Conservation (phyloP, 2,888 invertebrate species). For the Campopleginae sp. region DNA sequence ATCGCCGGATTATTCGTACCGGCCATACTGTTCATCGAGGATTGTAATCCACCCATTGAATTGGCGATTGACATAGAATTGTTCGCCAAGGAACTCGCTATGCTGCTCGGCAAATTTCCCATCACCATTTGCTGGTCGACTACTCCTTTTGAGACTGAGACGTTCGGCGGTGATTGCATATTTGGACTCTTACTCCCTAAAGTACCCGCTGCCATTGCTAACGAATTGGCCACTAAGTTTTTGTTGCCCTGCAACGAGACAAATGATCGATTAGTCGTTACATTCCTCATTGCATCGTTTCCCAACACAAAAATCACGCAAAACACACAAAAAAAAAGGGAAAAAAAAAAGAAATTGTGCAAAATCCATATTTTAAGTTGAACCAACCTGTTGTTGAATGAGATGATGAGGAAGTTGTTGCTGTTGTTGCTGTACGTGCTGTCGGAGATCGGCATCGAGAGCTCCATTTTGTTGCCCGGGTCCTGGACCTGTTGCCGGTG, state of each 20-base stretch:
- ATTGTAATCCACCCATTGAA: constrained; percentile 85
- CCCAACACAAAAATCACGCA: neutral
- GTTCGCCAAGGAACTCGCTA: constrained; percentile 85
- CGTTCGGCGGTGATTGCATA: constrained; percentile 94
- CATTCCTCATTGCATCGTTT: neutral
- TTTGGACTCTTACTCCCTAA: constrained; percentile 93
- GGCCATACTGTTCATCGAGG: constrained; percentile 87
- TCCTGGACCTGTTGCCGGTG: constrained; percentile 93
- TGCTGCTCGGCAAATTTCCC: constrained; percentile 86
- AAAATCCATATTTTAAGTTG: too few species aligned
- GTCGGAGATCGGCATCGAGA: constrained; percentile 86
- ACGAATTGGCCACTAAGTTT: constrained; percentile 89
- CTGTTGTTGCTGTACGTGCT: constrained; percentile 85
- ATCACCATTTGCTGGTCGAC: constrained; percentile 86
- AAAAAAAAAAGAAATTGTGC: constrained; percentile 3
- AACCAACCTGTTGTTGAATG: constrained; percentile 78
- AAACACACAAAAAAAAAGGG: neutral
- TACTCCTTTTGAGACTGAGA: constrained; percentile 89
- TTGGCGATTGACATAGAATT: constrained; percentile 83
- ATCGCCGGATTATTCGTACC: constrained; percentile 80
- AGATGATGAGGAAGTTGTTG: constrained; percentile 85
- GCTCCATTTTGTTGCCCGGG: constrained; percentile 92
- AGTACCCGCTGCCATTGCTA: constrained; percentile 90
- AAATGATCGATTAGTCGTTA: neutral
- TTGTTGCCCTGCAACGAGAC: constrained; percentile 88